Conservation (phyloP, 2,113 vertebrate genomes). For the Stegastes partitus region DNA sequence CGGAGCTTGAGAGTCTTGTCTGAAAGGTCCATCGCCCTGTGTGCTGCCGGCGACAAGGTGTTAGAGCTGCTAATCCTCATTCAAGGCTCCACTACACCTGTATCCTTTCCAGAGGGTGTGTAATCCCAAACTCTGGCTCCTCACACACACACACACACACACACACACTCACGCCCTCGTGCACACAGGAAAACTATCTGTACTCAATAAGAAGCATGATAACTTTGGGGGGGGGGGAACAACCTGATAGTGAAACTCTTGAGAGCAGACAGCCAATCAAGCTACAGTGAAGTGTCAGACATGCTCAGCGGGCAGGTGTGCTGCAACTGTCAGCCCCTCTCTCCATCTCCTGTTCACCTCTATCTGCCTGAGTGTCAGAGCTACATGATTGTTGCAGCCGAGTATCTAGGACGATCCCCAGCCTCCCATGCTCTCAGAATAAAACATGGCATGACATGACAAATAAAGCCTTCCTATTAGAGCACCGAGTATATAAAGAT, state of each 20-base stretch:
- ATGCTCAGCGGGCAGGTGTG: constrained; percentile 64
- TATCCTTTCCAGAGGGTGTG: constrained; percentile 47
- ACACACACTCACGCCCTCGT: constrained; percentile 3
- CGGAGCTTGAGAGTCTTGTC: constrained; percentile 37
- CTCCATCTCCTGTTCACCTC: constrained; percentile 34
- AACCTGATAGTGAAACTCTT: constrained; percentile 31
- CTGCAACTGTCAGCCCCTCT: constrained; percentile 48
- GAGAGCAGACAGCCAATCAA: constrained; percentile 26
- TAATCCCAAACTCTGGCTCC: constrained; percentile 60
- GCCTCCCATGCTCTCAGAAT: constrained; percentile 31
- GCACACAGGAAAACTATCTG: constrained; percentile 1
- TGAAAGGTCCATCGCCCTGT: constrained; percentile 45
- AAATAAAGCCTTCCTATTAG: constrained; percentile 3
- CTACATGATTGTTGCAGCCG: constrained; percentile 42
- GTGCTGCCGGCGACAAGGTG: constrained; percentile 59
- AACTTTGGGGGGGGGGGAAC: constrained; percentile 25
- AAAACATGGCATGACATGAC: constrained; percentile 6
- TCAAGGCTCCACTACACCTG: constrained; percentile 67
- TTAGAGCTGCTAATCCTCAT: constrained; percentile 71
- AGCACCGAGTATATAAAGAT: background rate
- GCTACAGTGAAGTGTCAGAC: constrained; percentile 61
- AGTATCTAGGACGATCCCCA: constrained; percentile 4
- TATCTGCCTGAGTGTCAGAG: constrained; percentile 19
- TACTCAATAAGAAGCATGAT: constrained; percentile 13
- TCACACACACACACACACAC: constrained; percentile 9